Evolutionary conservation across 2,888 invertebrate genomes (phyloP).

Genomic region (Dione juno): DNA sequence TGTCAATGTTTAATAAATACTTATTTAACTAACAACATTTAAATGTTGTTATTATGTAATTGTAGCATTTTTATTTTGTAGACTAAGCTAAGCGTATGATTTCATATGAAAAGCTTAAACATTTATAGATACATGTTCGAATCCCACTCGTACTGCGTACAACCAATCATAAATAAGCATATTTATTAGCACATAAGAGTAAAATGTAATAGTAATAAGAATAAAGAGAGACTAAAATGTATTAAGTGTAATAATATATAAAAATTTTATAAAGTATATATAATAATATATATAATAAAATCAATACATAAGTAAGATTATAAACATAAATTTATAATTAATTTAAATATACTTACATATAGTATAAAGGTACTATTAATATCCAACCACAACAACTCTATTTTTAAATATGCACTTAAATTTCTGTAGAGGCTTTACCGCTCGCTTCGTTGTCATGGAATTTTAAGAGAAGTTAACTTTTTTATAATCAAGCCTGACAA

Average conservation of each 20-base stretch:
- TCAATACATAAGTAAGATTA: too few relatives aligned
- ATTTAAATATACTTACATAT: too few relatives aligned
- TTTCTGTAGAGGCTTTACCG: neutral
- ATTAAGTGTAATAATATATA: too few relatives aligned
- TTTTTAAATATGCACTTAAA: constrained; percentile 8
- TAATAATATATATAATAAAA: neutral
- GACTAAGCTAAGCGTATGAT: neutral
- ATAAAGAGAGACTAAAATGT: too few relatives aligned
- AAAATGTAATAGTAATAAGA: too few relatives aligned
- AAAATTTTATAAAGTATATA: too few relatives aligned
- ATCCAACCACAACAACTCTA: neutral
- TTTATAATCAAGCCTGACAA: too few relatives aligned
- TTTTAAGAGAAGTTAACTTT: neutral
- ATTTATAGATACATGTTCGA: neutral
- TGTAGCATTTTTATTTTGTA: neutral
- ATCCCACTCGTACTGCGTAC: neutral
- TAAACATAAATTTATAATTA: too few relatives aligned
- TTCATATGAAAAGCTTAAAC: neutral
- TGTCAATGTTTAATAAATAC: constrained; percentile 6
- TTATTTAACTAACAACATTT: constrained; percentile 6
- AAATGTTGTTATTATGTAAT: constrained; percentile 4
- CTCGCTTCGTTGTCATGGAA: neutral
- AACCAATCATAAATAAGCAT: too few relatives aligned
- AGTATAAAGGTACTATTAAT: neutral
- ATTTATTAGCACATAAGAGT: too few relatives aligned